Evolutionary conservation across 1,140 invertebrate species (phyloP).

Genomic region (Pachypeltis micranthus): DNA sequence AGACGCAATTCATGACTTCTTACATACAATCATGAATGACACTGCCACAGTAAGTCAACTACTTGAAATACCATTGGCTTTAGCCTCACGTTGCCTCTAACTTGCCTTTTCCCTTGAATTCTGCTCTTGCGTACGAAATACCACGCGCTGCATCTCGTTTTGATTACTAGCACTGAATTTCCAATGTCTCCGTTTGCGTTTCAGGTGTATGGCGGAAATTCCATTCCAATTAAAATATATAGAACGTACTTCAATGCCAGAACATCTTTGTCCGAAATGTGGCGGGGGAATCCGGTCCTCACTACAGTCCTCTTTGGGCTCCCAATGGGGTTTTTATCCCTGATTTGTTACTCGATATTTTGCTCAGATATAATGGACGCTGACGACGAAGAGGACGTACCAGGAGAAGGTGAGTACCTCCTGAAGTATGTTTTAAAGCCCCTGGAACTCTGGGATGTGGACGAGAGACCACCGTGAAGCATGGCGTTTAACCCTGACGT

Average conservation of each 20-base stretch:
- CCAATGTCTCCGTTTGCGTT: constrained; percentile 23
- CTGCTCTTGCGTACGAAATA: too few relatives aligned
- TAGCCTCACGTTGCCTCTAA: too few relatives aligned
- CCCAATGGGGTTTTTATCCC: constrained; percentile 78
- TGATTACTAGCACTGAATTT: too few relatives aligned
- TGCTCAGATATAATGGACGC: constrained; percentile 88
- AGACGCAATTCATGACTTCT: constrained; percentile 63
- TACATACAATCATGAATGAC: constrained; percentile 61
- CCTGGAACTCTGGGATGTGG: too few relatives aligned
- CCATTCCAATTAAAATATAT: constrained; percentile 54
- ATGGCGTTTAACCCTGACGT: too few relatives aligned
- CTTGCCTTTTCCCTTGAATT: too few relatives aligned
- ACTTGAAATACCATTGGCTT: too few relatives aligned
- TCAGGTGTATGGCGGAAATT: constrained; percentile 71
- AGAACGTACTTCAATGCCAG: constrained; percentile 64
- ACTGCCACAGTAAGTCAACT: constrained; percentile 52
- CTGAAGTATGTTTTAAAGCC: too few relatives aligned
- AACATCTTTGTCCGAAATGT: constrained; percentile 66
- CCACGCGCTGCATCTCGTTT: too few relatives aligned
- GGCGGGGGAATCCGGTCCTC: constrained; percentile 78
- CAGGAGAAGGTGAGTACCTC: background rate
- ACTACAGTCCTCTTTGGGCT: constrained; percentile 78
- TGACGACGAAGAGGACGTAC: constrained; percentile 64
- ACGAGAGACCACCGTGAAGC: too few relatives aligned
- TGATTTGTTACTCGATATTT: constrained; percentile 88